Percentiles rank a stretch among this genome's conserved stretches.
Conservation (phyloP, 1,140 invertebrate genomes). For the Trichonephila clavata region DNA sequence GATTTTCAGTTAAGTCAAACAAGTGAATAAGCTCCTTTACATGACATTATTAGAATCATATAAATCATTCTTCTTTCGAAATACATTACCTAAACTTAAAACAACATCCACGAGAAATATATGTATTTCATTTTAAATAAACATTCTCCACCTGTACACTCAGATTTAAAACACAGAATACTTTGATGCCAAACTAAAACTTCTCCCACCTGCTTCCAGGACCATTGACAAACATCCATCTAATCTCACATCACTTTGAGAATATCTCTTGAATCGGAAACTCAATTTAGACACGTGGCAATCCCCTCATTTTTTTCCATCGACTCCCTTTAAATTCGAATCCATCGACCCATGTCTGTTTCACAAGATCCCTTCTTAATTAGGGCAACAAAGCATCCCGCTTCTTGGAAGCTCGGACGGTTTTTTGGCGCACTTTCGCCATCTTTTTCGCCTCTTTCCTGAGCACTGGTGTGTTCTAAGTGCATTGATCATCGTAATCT, state of each 20-base stretch:
- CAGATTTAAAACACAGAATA: too few relatives aligned
- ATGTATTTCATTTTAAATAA: too few relatives aligned
- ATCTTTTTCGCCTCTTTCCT: neutral
- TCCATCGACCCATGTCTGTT: neutral
- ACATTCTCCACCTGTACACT: too few relatives aligned
- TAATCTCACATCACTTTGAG: neutral
- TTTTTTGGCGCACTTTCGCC: neutral
- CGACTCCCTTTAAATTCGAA: neutral
- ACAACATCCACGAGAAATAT: too few relatives aligned
- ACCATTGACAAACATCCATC: neutral
- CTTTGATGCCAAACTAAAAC: too few relatives aligned
- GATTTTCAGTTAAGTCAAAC: too few relatives aligned
- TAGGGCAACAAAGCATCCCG: constrained; percentile 9
- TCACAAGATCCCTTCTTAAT: neutral
- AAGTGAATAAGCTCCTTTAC: too few relatives aligned
- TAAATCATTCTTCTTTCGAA: too few relatives aligned
- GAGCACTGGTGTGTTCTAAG: neutral
- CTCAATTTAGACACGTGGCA: neutral
- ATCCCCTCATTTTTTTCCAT: neutral
- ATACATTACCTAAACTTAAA: too few relatives aligned
- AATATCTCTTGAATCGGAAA: neutral
- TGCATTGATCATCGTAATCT: constrained; percentile 43
- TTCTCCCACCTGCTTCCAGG: too few relatives aligned
- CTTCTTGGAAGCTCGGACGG: neutral
- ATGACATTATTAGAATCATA: too few relatives aligned